Base-by-base conservation (phyloP, 2,113 vertebrate species). In the Etheostoma cragini region DNA sequence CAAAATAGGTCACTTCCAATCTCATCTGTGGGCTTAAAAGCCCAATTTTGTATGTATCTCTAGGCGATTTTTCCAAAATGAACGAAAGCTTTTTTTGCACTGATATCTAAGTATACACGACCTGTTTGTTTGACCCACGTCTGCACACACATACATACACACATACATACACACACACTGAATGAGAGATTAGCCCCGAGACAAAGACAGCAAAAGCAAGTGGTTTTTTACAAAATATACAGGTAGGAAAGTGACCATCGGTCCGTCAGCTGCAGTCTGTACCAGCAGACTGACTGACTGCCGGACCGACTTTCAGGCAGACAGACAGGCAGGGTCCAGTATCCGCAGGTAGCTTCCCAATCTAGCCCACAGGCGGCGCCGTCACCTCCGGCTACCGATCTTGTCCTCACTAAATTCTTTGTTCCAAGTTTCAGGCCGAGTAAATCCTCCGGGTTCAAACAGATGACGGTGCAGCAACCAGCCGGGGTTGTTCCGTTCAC, bases 211-310 rank as follows among this genome's bases (percentile, higher is more conserved):
- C 42, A 8, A 77, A 62, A 67, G 42, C 30, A 53, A 22, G 84
- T 57, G 10, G 22, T 46, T 67, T 83, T 78, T 78, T 85, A 93
- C 88, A 92, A 72, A 86, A 92, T 90, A 21, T 90, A 93, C 90
- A 92, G 49, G 73, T 12, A 47, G 38, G 50, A 63, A 75, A 63
- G 45, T 8, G 52, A 21, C 56, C 2, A 15, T 64, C 26, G 0
- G 61, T 35, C 86, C 24, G 4, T 52, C 79, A 60, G 85, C 46
- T 24, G 10, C 76, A 53, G 82, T 80, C 88, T 61, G 88, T 8
- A 70, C 90, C 90, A 81, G 89, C 87, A 85, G 90, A 82, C 85
- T 3, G 71, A 52, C 70, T 33, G 80, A 72, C 52, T 33, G 77
- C 78, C 61, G 16, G 30, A 5, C 71, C 83, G 78, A 67, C 66